Base-by-base conservation (phyloP, 2,888 invertebrate genomes). In the Tenthredo scrophulariae region DNA sequence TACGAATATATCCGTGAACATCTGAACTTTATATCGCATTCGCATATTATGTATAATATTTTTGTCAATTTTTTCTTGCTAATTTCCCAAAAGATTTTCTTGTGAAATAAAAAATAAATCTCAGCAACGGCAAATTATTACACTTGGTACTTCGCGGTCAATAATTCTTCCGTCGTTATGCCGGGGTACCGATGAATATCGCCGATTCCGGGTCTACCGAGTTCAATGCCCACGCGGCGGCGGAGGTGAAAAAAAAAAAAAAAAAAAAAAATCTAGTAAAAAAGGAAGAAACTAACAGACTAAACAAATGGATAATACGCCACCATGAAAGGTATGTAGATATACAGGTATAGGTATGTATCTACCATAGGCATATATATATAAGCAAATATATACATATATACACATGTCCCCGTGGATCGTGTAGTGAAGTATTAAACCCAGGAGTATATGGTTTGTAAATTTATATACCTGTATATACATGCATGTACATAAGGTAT, bases 131-230 rank as follows among this genome's bases (percentile, higher is more conserved):
- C 46, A 46, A n/a, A 50, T 50, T 50, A 50, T 18, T n/a, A n/a
- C 54, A 54, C 54, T n/a, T n/a, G n/a, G 54, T 54, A 54, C 33
- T 67, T 26, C 13, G 26, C 26, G 67, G 67, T 67, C 67, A 67
- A 67, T 67, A 33, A 67, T 67, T 29, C 26, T 33, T 26, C 33
- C 67, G 67, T 18, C 33, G 29, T 33, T 29, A 15, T 65, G 29
- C 65, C n/a, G 15, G 26, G 26, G 65, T 29, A 65, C 65, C 33
- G 67, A 65, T 74, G 74, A 22, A 40, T n/a, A 74, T 74, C 74
- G 74, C 43, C 74, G 74, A 74, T 74, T 74, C 74, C 74, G 74
- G 74, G 74, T 74, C 74, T 43, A 43, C 40, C 43, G 43, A 74
- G 74, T 74, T 74, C 74, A 74, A 74, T 74, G 74, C 40, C 74